Conservation (phyloP, 1,140 invertebrate species). For the Alviniconcha marisindica region DNA sequence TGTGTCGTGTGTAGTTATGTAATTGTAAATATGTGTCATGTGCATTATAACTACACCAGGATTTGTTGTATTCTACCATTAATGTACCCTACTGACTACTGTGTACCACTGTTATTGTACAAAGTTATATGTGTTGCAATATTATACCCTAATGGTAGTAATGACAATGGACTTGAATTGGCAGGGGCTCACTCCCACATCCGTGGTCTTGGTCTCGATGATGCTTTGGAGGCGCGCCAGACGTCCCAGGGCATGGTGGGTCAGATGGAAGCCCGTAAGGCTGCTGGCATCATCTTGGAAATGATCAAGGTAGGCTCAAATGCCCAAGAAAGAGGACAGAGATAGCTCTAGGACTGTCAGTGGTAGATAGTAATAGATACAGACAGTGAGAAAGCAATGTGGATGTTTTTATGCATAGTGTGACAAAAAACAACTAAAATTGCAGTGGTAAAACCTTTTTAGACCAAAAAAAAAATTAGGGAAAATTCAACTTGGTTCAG, state of each 20-base stretch:
- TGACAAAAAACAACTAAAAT: too few relatives aligned
- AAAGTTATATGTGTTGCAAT: neutral
- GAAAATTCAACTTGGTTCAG: too few relatives aligned
- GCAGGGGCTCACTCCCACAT: constrained; percentile 97
- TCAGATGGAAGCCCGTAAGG: constrained; percentile 92
- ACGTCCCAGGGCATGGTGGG: constrained; percentile 99
- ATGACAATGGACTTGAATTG: neutral
- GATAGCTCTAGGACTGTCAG: too few relatives aligned
- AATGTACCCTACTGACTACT: neutral
- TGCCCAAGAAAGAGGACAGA: too few relatives aligned
- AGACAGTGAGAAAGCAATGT: too few relatives aligned
- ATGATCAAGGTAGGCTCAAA: constrained; percentile 98
- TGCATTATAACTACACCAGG: too few relatives aligned
- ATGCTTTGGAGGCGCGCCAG: constrained; percentile 92
- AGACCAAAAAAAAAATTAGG: too few relatives aligned
- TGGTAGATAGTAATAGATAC: too few relatives aligned
- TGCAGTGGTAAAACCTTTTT: too few relatives aligned
- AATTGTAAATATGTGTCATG: too few relatives aligned
- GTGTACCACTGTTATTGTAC: neutral
- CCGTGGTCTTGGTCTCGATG: constrained; percentile 95
- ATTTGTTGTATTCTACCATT: neutral
- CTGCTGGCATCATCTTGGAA: constrained; percentile 95
- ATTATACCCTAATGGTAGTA: neutral
- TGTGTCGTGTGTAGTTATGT: too few relatives aligned
- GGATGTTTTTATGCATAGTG: too few relatives aligned